Evolutionary conservation across 2,113 vertebrate genomes (phyloP), one percentile per base, ranked within the genome.

Genomic region (Bambusicola thoracicus): DNA sequence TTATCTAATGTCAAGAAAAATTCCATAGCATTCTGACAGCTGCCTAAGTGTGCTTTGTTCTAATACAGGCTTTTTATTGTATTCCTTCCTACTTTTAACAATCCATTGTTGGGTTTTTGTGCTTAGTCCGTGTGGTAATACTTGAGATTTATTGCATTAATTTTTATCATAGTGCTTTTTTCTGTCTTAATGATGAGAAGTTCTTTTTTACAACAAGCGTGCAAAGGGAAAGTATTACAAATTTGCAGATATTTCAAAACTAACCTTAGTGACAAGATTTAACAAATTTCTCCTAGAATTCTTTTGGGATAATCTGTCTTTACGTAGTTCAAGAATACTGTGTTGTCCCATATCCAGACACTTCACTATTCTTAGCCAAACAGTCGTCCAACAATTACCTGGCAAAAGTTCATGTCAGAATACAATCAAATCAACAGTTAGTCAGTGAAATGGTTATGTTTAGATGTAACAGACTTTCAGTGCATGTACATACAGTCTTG

Each of bases 1-100:
- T 48, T 68, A 53, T 77, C 63, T 89, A 89, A 87, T 29, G 43
- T 84, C 85, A 92, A 77, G 74, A 87, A 80, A 87, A 90, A 92
- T 68, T 65, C 38, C 38, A 38, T 41, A 58, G 40, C 32, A 18
- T 93, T 77, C 43, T 90, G 48, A 43, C 92, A 90, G 63, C 41
- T 81, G 55, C 48, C 58, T 63, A 48, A 68, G 19, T 48, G 34
- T 67, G 43, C 68, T 87, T 87, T 73, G 24, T 80, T 82, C 65
- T 48, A 73, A 32, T 59, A 18, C 25, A 53, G 68, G 43, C 63
- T 89, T 53, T 91, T 89, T 93, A 84, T 58, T 89, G n/a, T 86
- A 48, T 80, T 17, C 17, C 27, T 76, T 83, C 59, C 40, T 44
- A 29, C 41, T 92, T 92, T 77, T 41, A 29, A 75, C 34, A 69